Conservation (phyloP, 2,888 invertebrate genomes). For the Drosophila pegasa region DNA sequence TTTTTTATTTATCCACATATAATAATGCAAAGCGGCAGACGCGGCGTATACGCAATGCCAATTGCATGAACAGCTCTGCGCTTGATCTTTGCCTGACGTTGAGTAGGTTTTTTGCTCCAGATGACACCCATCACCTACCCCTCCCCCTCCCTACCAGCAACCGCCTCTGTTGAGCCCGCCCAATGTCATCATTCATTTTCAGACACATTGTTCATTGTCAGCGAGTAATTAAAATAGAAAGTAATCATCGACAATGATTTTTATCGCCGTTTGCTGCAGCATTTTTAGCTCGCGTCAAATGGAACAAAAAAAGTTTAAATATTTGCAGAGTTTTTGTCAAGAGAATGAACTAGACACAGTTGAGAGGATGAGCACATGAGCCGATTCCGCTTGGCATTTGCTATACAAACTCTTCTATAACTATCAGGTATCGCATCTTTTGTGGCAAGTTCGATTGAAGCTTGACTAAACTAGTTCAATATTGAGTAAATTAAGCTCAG, state of each 20-base stretch:
- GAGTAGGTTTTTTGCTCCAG: background rate
- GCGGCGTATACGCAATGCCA: conserved; percentile 49
- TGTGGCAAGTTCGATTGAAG: no score
- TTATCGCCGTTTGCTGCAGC: conserved; percentile 37
- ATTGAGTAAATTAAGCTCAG: no score
- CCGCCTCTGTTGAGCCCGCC: background rate
- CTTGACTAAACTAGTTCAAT: no score
- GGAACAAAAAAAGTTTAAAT: background rate
- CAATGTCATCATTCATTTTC: conserved; percentile 72
- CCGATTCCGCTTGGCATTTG: background rate
- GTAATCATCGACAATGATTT: conserved; percentile 43
- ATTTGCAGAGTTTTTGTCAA: background rate
- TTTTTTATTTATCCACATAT: conserved; percentile 36
- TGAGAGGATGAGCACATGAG: background rate
- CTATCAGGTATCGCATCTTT: background rate
- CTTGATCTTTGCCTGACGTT: conserved; percentile 27
- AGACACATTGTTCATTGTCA: conserved; percentile 50
- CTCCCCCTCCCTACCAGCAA: background rate
- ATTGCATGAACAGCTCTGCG: conserved; percentile 29
- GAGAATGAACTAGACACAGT: background rate
- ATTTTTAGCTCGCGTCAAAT: conserved; percentile 10
- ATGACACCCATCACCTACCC: background rate
- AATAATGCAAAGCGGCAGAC: conserved; percentile 25
- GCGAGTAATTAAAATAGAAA: conserved; percentile 70
- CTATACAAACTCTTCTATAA: background rate